phyloP scores from a whole-genome alignment of 2,113 vertebrate genomes.

The Apeltes quadracus region DNA sequence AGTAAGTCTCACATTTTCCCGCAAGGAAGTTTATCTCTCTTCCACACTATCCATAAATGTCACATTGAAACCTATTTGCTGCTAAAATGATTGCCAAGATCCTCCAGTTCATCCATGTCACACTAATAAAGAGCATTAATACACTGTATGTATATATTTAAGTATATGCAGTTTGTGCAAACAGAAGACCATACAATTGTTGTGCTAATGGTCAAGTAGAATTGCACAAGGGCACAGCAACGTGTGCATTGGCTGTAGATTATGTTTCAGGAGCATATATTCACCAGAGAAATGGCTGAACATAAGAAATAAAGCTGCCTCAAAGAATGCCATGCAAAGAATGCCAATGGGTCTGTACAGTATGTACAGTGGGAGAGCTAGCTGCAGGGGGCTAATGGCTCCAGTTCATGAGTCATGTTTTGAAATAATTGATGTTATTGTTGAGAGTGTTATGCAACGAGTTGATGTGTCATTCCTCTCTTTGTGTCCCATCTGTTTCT shows the following conservation, averaged over 20 bases:
- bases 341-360: neutral
- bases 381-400: slow-evolving; percentile 10
- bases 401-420: neutral
- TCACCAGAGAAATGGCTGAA: neutral
- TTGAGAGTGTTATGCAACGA: slow-evolving; percentile 3
- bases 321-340: neutral
- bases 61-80: neutral
- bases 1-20: neutral
- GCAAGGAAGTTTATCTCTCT: neutral
- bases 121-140: neutral
- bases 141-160: neutral
- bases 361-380: slow-evolving; percentile 3
- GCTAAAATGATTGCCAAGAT: neutral
- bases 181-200: neutral
- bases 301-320: neutral
- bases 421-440: neutral
- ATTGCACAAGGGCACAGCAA: neutral
- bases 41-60: neutral
- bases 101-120: neutral
- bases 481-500: slow-evolving; percentile 24
- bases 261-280: neutral
- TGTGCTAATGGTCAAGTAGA: neutral
- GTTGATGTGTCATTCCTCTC: slow-evolving; percentile 20
- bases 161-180: neutral
- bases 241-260: neutral